Base-by-base conservation (phyloP, 2,113 vertebrate genomes). In the Eleginops maclovinus region DNA sequence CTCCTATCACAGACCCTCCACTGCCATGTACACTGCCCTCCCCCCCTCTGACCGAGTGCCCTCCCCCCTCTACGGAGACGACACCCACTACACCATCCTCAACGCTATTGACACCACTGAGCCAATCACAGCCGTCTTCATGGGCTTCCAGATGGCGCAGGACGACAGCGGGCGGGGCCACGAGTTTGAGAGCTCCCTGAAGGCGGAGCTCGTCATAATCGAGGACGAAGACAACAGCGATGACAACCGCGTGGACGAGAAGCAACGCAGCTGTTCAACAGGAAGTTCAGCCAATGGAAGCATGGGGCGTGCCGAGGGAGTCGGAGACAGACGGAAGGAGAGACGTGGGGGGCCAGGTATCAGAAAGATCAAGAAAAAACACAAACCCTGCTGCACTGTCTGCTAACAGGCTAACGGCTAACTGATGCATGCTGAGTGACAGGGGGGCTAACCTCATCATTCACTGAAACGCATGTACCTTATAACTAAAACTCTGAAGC, bases 61-160 rank as follows among this genome's bases (percentile, higher is more conserved):
- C 36, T 89, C 89, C 12, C 88, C 83, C 2, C 26, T 90, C 9
- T 90, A 43, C 0, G 46, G 14, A 1, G 68, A 87, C 0, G 15
- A 92, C 71, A 0, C 60, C n/a, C 66, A 81, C 24, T 93, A 76
- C 56, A 95, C 82, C 3, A 16, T 96, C 8, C 92, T 96, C 13
- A 94, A 94, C 47, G 83, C 94, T 51, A 62, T 95, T n/a, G 95
- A 96, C 3, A 88, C 94, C 53, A 91, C 91, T 0, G 94, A 96
- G 67, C 96, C 96, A 0, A 94, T 98, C 56, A 98, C 97, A 0
- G 98, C 98, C 94, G 92, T 98, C 75, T 98, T 98, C 89, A 96
- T 98, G 97, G 97, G 97, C 1, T 98, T 97, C 51, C 96, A 97
- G 87, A 90, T 83, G 0, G 22, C 95, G 1, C 93, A 96, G 4